These are phyloP conservation scores for Struthidea cinerea DNA, from an alignment of 2,113 vertebrate species.

Conservation along the genomic window DNA sequence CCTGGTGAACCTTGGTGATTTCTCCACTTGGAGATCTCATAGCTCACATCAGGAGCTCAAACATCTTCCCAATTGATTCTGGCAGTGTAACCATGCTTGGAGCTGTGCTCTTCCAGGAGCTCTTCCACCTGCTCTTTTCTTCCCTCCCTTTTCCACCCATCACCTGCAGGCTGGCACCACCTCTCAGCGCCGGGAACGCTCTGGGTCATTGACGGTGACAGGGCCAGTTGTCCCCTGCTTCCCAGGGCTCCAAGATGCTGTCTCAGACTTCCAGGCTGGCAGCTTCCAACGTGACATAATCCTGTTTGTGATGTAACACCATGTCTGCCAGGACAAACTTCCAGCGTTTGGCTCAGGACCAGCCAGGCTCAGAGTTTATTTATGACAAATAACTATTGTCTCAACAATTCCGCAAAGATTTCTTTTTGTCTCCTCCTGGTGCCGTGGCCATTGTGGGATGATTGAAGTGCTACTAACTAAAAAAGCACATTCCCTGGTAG, in stretches of 20 bases:
- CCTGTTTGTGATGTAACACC: not conserved
- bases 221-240: not conserved
- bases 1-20: accelerated
- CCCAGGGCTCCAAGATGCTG: not conserved
- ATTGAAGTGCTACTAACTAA: not conserved
- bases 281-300: not conserved
- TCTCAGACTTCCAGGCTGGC: not conserved
- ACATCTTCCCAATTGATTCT: accelerated
- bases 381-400: slow-evolving; percentile 28
- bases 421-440: not conserved
- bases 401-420: not conserved
- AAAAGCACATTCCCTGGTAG: not conserved
- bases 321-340: slow-evolving; percentile 35
- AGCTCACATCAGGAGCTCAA: not conserved
- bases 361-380: not conserved
- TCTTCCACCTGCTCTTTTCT: not conserved
- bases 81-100: accelerated
- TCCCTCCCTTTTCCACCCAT: not conserved
- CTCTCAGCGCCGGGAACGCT: not conserved
- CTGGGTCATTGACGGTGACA: accelerated
- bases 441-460: not conserved
- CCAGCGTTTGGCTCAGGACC: not conserved
- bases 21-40: not conserved
- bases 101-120: not conserved
- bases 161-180: not conserved